Conservation (phyloP, 2,888 invertebrate species). For the Tigriopus californicus region DNA sequence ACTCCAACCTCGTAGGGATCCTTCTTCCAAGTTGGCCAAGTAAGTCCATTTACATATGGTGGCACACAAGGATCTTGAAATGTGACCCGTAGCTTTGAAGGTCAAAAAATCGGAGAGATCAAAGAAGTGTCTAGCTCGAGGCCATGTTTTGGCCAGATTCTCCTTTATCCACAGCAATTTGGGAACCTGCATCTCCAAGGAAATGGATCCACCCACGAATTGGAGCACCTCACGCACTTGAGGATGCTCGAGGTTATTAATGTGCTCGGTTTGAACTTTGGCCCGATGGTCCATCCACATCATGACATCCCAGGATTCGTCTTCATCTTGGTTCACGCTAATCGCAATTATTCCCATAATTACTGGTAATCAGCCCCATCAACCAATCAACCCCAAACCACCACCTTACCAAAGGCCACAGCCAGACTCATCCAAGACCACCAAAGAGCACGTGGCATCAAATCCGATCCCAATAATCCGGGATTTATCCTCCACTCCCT, state of each 20-base stretch:
- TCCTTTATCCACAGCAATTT: conserved; percentile 82
- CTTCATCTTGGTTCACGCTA: conserved; percentile 30
- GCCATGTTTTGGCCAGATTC: conserved; percentile 43
- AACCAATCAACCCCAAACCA: neutral
- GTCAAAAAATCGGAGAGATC: conserved; percentile 85
- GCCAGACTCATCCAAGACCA: conserved; percentile 43
- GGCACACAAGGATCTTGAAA: conserved; percentile 63
- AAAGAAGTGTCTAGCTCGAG: conserved; percentile 52
- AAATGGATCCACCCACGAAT: conserved; percentile 77
- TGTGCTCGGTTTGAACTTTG: conserved; percentile 50
- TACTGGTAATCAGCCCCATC: neutral
- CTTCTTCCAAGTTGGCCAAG: conserved; percentile 32
- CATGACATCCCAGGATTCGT: conserved; percentile 56
- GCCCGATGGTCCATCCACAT: conserved; percentile 89
- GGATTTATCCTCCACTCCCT: conserved; percentile 33
- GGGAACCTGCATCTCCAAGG: conserved; percentile 90
- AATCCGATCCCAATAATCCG: conserved; percentile 71
- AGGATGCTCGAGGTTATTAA: conserved; percentile 53
- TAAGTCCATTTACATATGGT: conserved; percentile 86
- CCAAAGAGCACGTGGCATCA: conserved; percentile 87
- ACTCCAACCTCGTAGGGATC: conserved; percentile 42
- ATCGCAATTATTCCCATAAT: conserved; percentile 5
- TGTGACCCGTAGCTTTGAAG: conserved; percentile 63
- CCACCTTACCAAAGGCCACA: neutral
- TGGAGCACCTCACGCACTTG: conserved; percentile 37